A percentile compares a stretch with the other conserved stretches of the same genome.
Evolutionary conservation across 2,888 invertebrate species (phyloP).

Genomic region (Cheilosia vulpina): DNA sequence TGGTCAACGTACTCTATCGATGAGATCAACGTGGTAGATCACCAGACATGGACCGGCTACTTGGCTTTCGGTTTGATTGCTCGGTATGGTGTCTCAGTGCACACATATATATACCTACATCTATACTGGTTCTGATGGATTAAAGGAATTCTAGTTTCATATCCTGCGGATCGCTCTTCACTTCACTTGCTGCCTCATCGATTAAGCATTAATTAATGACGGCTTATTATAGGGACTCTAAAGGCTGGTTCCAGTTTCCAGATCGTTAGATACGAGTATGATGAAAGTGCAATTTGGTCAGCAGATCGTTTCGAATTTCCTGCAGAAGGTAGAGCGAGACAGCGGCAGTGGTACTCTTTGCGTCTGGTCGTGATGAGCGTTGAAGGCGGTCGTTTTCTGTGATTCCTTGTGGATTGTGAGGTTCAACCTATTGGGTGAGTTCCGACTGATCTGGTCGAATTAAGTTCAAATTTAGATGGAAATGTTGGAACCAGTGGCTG

Average conservation of each 20-base stretch:
- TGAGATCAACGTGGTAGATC: constrained; percentile 65
- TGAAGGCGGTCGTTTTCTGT: constrained; percentile 56
- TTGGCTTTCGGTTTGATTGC: constrained; percentile 31
- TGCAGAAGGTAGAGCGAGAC: neutral
- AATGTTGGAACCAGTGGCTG: too few species aligned
- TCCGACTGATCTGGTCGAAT: too few species aligned
- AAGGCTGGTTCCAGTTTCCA: constrained; percentile 29
- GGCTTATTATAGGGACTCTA: constrained; percentile 61
- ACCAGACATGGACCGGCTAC: constrained; percentile 64
- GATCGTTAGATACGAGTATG: constrained; percentile 46
- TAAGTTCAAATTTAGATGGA: too few species aligned
- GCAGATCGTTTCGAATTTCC: constrained; percentile 49
- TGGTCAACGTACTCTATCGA: constrained; percentile 58
- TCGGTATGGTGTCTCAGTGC: neutral
- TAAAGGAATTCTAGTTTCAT: constrained; percentile 53
- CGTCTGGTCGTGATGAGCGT: constrained; percentile 23
- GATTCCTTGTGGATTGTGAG: constrained; percentile 26
- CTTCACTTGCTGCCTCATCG: constrained; percentile 50
- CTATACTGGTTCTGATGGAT: neutral
- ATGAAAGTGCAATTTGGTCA: constrained; percentile 48
- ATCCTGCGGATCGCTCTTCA: neutral
- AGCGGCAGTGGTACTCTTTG: neutral
- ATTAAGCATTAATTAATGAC: constrained; percentile 64
- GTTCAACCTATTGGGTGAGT: too few species aligned
- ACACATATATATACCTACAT: too few species aligned